Conservation (phyloP, 2,888 invertebrate species). For the Coronaproctus castanopsis region DNA sequence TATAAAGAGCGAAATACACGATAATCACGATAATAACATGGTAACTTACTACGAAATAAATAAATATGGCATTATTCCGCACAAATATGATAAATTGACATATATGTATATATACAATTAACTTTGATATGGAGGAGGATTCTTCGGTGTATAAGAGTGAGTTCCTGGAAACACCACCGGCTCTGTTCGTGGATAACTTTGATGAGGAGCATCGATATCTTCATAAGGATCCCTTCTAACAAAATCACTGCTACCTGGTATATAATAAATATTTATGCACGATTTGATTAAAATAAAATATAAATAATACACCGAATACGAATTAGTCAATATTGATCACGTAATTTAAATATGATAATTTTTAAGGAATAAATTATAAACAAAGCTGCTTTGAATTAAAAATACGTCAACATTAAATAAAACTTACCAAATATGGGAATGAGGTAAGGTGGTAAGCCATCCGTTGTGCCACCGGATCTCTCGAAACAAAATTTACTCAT, state of each 20-base stretch:
- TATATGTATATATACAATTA: constrained; percentile 2
- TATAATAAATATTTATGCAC: background rate
- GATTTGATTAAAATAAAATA: background rate
- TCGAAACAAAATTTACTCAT: constrained; percentile 12
- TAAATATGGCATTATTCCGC: too few species aligned
- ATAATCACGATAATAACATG: too few species aligned
- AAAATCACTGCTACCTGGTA: background rate
- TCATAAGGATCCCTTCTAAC: constrained; percentile 9
- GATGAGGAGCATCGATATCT: constrained; percentile 11
- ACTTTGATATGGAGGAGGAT: constrained; percentile 10
- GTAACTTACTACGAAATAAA: too few species aligned
- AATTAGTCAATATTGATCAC: background rate
- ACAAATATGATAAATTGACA: background rate
- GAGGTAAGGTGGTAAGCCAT: constrained; percentile 6
- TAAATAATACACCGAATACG: background rate
- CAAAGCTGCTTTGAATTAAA: background rate
- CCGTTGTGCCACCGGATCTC: constrained; percentile 10
- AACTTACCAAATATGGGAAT: constrained; percentile 11
- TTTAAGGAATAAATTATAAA: background rate
- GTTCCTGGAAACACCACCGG: constrained; percentile 4
- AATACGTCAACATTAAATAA: too few species aligned
- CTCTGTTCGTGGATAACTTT: constrained; percentile 12
- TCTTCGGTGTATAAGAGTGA: constrained; percentile 6
- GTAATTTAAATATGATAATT: background rate
- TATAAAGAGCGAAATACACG: too few species aligned